A percentile compares a stretch with the other conserved stretches of the same genome.
Conservation (phyloP, 2,797 vertebrate species). For the Sebastes matsubarae region DNA sequence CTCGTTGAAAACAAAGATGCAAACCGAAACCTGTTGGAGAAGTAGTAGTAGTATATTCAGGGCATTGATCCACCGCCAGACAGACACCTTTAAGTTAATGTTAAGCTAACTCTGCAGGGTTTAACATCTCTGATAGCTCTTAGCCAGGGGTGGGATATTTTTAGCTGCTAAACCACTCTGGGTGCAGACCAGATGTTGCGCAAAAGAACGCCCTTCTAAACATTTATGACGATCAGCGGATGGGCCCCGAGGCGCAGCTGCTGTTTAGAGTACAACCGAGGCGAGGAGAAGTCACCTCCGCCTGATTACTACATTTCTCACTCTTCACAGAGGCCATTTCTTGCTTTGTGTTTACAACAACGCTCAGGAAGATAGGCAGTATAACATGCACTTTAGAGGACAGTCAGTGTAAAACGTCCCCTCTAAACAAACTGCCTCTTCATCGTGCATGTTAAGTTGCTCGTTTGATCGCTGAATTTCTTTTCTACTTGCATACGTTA, state of each 20-base stretch:
- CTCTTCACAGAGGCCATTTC: constrained; percentile 15
- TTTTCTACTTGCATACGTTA: not conserved
- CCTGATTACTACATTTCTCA: constrained; percentile 24
- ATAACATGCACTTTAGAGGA: not conserved
- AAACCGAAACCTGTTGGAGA: not conserved
- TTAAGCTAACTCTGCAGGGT: constrained; percentile 20
- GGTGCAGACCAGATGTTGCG: constrained; percentile 67
- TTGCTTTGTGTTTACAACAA: constrained; percentile 16
- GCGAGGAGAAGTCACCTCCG: constrained; percentile 11
- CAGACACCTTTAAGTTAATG: constrained; percentile 18
- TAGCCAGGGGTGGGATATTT: constrained; percentile 25
- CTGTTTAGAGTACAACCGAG: constrained; percentile 45
- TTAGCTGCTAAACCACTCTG: constrained; percentile 32
- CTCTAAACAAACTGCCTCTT: not conserved
- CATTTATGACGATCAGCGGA: constrained; percentile 54
- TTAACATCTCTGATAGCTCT: constrained; percentile 17
- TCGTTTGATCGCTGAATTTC: not conserved
- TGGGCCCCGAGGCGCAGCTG: constrained; percentile 54
- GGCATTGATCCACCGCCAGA: constrained; percentile 11
- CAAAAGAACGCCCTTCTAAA: constrained; percentile 55
- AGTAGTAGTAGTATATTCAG: not conserved
- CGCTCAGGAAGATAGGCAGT: not conserved
- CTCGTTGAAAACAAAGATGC: constrained; percentile 9
- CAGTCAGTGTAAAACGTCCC: not conserved
- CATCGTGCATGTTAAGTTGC: not conserved